Conservation (phyloP, 1,140 invertebrate species). For the Penaeus indicus region DNA sequence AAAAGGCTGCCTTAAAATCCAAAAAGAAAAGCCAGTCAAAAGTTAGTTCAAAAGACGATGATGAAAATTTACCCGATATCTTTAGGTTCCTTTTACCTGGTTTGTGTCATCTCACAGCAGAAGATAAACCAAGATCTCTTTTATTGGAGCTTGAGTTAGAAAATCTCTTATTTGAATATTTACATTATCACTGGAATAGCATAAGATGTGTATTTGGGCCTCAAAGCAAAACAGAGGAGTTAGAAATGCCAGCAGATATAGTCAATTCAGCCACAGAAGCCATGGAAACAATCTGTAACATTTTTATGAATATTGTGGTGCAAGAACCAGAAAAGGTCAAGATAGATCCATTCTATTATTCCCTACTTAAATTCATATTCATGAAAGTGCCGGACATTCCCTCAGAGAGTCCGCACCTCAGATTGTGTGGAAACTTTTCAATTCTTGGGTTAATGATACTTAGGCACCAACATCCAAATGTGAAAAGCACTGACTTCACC, state of each 20-base stretch:
- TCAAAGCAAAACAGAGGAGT: conserved; percentile 48
- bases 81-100: conserved; percentile 86
- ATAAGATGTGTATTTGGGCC: conserved; percentile 52
- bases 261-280: conserved; percentile 68
- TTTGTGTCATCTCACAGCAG: conserved; percentile 89
- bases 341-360: conserved; percentile 81
- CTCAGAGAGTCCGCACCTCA: conserved; percentile 86
- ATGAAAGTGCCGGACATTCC: conserved; percentile 82
- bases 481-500: conserved; percentile 88
- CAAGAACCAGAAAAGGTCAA: conserved; percentile 86
- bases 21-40: conserved; percentile 56
- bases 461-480: conserved; percentile 82
- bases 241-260: conserved; percentile 34
- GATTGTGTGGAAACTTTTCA: conserved; percentile 86
- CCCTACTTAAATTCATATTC: conserved; percentile 87
- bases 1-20: conserved; percentile 35
- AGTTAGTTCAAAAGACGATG: conserved; percentile 70
- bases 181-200: conserved; percentile 63
- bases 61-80: conserved; percentile 77
- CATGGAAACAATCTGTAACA: conserved; percentile 89
- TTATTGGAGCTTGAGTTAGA: conserved; percentile 77
- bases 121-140: conserved; percentile 87
- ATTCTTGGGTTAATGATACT: conserved; percentile 86
- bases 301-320: conserved; percentile 93
- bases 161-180: conserved; percentile 67